Evolutionary conservation across 1,140 invertebrate genomes (phyloP).

Genomic region (Brachionus manjavacas): DNA sequence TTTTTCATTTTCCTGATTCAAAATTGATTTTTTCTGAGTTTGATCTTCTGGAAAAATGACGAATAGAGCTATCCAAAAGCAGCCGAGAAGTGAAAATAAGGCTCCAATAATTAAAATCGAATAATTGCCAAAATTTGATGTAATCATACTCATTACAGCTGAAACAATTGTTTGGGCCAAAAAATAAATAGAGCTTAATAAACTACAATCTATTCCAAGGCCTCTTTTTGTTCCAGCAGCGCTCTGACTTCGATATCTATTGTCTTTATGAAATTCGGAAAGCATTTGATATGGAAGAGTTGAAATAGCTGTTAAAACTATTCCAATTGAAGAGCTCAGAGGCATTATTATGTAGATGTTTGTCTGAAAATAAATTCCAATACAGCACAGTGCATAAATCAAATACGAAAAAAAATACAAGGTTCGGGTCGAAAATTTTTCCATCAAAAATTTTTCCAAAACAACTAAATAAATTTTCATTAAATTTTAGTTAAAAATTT

Average conservation of each 20-base stretch:
- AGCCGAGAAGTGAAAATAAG: not conserved
- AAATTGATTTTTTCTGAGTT: not conserved
- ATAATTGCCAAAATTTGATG: constrained; percentile 31
- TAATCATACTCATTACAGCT: constrained; percentile 1
- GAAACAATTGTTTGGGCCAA: constrained; percentile 16
- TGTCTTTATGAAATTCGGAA: constrained; percentile 35
- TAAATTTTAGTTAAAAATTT: not conserved
- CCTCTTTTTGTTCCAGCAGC: constrained; percentile 37
- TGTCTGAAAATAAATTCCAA: constrained; percentile 28
- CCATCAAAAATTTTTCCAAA: constrained; percentile 30
- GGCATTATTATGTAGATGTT: constrained; percentile 29
- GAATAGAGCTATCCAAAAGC: constrained; percentile 33
- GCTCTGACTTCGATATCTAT: constrained; percentile 25
- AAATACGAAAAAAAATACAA: constrained; percentile 36
- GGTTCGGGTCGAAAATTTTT: constrained; percentile 23
- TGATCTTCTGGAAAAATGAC: constrained; percentile 17
- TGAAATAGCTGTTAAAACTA: constrained; percentile 14
- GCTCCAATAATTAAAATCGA: constrained; percentile 16
- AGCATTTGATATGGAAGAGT: constrained; percentile 42
- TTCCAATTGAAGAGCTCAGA: constrained; percentile 7
- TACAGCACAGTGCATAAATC: constrained; percentile 17
- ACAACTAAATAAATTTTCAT: not conserved
- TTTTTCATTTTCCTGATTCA: not conserved
- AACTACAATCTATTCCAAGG: constrained; percentile 28
- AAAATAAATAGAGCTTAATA: constrained; percentile 38